Evolutionary conservation across 2,888 invertebrate species (phyloP).

Genomic region (Erebia aethiops): DNA sequence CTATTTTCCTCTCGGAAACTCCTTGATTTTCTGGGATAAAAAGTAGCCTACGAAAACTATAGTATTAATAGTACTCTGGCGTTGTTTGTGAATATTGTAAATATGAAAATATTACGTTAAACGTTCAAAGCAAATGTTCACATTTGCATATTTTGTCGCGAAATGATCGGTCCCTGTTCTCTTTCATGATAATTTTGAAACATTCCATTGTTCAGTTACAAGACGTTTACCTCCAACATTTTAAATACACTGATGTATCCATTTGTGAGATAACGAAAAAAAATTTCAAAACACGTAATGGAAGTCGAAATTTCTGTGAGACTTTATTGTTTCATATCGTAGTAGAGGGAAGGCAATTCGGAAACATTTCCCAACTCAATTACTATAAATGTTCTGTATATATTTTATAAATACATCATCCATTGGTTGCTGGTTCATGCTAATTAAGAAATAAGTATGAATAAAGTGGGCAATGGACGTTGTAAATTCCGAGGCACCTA

Average conservation of each 20-base stretch:
- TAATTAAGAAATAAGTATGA: not conserved
- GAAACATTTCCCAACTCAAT: slow-evolving; percentile 4
- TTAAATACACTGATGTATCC: not conserved
- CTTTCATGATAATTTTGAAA: not conserved
- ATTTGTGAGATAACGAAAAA: not conserved
- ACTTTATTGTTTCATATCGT: not conserved
- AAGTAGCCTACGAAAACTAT: no score
- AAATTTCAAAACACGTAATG: not conserved
- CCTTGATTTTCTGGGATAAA: no score
- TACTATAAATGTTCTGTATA: not conserved
- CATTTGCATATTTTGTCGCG: not conserved
- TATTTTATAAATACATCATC: not conserved
- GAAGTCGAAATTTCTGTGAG: not conserved
- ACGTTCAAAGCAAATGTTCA: not conserved
- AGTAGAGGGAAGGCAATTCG: slow-evolving; percentile 7
- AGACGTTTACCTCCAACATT: not conserved
- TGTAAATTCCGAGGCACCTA: not conserved
- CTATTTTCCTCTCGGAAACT: no score
- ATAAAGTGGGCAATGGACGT: not conserved
- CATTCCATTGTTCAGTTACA: not conserved
- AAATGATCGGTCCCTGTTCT: slow-evolving; percentile 3
- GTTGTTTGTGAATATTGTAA: not conserved
- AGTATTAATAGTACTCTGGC: no score
- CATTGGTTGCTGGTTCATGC: not conserved
- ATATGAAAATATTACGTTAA: not conserved